Conservation (phyloP, 2,888 invertebrate genomes). For the Poecilobothrus nobilitatus region DNA sequence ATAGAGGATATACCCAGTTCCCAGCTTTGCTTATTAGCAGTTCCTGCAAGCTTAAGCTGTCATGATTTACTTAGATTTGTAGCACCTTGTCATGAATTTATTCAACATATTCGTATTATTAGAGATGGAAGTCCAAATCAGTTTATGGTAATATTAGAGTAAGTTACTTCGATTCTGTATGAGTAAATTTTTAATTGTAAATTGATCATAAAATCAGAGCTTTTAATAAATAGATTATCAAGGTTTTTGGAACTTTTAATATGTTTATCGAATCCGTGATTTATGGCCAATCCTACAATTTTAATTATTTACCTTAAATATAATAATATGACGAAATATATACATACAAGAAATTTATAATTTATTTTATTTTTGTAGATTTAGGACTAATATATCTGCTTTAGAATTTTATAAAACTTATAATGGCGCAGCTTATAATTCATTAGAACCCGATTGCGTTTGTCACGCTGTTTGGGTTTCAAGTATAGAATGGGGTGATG, state of each 20-base stretch:
- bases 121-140: conserved; percentile 88
- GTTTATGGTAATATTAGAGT: conserved; percentile 94
- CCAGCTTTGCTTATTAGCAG: conserved; percentile 78
- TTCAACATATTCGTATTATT: conserved; percentile 85
- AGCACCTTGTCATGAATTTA: conserved; percentile 83
- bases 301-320: too few relatives aligned
- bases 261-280: too few relatives aligned
- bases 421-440: conserved; percentile 89
- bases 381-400: conserved; percentile 67
- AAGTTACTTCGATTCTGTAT: conserved; percentile 32
- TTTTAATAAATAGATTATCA: too few relatives aligned
- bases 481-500: conserved; percentile 75
- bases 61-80: conserved; percentile 90
- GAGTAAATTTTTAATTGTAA: too few relatives aligned
- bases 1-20: conserved; percentile 65
- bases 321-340: not conserved
- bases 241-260: too few relatives aligned
- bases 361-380: conserved; percentile 41
- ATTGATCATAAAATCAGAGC: too few relatives aligned
- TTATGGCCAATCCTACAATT: too few relatives aligned
- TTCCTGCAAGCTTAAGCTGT: conserved; percentile 84
- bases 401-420: conserved; percentile 87
- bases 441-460: conserved; percentile 80
- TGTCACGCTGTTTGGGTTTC: conserved; percentile 96
- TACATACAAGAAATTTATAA: too few relatives aligned